Base-by-base conservation (phyloP, 1,140 invertebrate genomes). In the Plodia interpunctella region DNA sequence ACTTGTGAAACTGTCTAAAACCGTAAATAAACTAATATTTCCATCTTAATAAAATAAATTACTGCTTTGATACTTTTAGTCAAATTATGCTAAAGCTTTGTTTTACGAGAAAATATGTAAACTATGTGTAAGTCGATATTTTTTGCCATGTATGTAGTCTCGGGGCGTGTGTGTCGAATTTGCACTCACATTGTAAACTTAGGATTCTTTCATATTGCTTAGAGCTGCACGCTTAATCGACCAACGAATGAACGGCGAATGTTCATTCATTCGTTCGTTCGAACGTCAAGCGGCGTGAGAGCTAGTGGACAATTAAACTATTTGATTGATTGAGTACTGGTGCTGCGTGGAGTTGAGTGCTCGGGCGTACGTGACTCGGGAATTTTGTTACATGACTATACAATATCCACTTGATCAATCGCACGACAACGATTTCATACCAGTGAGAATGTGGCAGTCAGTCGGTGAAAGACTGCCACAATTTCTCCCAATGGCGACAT, bases 271-370 rank as follows among this genome's bases (percentile, higher is more conserved):
- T 35, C 32, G 32, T 35, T 35, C 32, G 38, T n/a, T n/a, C 38
- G 38, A 44, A 2, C 38, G n/a, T n/a, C 38, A n/a, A 15, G n/a
- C 15, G 38, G 38, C 38, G 10, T 44, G 13, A 44, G 38, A 56
- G 49, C 50, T 52, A 57, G 54, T 57, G 56, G 56, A 53, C 51
- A 15, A 17, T 15, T 32, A 32, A 32, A 32, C 30, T 32, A 32
- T 32, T 32, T 32, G 30, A 32, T 32, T 32, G 30, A 32, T 28
- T 28, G 55, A 58, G 55, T 50, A 50, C 49, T 68, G 63, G 69
- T 72, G 70, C 70, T 73, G 63, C 56, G 68, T 70, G 71, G 68
- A 67, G 59, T 69, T 63, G 60, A 68, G 71, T 74, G 71, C 68
- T 66, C 63, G 68, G 71, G 65, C 68, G 71, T 61, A 70, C 63